Evolutionary conservation across 2,797 vertebrate species (phyloP), one percentile per base, ranked within the genome.

Genomic region (Neosilurus hyrtlii): DNA sequence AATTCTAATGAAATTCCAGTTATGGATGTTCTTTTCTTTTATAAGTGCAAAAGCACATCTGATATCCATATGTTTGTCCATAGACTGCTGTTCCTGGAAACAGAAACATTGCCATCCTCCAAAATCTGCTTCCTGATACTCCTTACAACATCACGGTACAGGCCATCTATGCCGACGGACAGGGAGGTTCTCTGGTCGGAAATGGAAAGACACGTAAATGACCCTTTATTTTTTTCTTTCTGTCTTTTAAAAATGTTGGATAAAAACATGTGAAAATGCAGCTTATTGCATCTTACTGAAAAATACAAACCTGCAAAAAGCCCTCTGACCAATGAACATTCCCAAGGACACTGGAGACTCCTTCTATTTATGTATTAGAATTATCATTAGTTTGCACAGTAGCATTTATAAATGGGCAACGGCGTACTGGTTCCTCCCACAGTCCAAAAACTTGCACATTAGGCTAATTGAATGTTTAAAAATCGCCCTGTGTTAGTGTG

Each of bases 81-180:
- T 92, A 99, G 98, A 95, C 95, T 1, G 91, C 92, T 24, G 97
- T 97, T 61, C 95, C 96, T 37, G 98, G 97, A 2, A 98, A 97
- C 93, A 96, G 97, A 90, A 99, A 99, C 91, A 99, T 96, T 75
- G 96, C 96, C 74, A 92, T 94, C 70, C 91, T 99, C 56, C 96
- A 95, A 85, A 96, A 95, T 5, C 93, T 99, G 68, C 89, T 92
- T 0, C 91, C 97, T 9, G 97, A 99, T 89, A 99, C 97, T 0
- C 96, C 96, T 0, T 99, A 99, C 91, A 97, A 96, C 95, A 97
- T 99, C 87, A 98, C 95, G 0, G 94, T 99, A 82, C 95, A 96
- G 87, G 96, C 97, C 81, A 73, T 99, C 80, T 99, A 99, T 0
- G 93, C 94, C 12, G 97, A 99, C 83, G 97, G 96, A 24, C 95